phyloP scores from a whole-genome alignment of 2,797 vertebrate genomes.

The Ispidina picta region DNA sequence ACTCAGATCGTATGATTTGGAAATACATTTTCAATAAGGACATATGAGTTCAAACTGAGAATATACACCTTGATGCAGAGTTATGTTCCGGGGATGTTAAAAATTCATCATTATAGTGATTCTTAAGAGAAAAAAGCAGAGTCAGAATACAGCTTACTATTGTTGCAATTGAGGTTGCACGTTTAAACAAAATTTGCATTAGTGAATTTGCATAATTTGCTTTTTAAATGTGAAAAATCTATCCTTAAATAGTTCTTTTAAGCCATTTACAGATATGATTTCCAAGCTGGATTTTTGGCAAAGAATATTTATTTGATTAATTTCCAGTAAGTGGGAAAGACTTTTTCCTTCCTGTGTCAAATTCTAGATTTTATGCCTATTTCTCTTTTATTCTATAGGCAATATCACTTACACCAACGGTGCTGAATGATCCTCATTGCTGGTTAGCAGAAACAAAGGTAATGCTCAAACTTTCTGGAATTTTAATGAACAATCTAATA shows the following conservation, averaged over 20 bases:
- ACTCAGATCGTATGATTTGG: neutral
- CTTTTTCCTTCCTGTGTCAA: neutral
- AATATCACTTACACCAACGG: conserved; percentile 82
- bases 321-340: neutral
- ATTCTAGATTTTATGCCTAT: neutral
- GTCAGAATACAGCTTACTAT: neutral
- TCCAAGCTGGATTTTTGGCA: neutral
- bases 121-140: neutral
- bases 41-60: neutral
- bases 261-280: neutral
- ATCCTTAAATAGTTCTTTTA: neutral
- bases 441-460: conserved; percentile 97
- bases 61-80: neutral
- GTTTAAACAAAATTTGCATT: neutral
- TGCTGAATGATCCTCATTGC: conserved; percentile 87
- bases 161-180: neutral
- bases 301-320: neutral
- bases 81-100: neutral
- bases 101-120: neutral
- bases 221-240: neutral
- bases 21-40: neutral
- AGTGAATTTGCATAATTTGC: neutral
- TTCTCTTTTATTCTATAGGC: conserved; percentile 74
- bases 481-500: neutral
- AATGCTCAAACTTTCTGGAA: conserved; percentile 34